A percentile compares a stretch with the other conserved stretches of the same genome.
Evolutionary conservation across 2,797 vertebrate species (phyloP).

Genomic region (Hydrocynus forskahlii): DNA sequence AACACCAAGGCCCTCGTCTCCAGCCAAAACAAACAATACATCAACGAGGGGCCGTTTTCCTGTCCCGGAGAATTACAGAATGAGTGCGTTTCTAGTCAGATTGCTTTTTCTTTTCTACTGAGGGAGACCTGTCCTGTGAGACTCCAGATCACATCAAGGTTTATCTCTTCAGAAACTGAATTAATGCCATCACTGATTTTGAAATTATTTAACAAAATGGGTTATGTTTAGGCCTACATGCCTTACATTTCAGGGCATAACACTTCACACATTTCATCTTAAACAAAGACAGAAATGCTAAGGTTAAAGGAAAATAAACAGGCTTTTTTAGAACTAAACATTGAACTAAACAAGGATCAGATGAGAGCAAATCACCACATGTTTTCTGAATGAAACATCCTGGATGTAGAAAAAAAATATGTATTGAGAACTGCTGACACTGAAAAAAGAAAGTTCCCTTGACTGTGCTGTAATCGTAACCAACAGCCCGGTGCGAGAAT

Average conservation of each 20-base stretch:
- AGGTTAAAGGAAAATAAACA: background rate
- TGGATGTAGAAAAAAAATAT: conserved; percentile 58
- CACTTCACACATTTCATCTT: background rate
- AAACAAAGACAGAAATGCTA: too few relatives aligned
- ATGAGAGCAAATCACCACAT: conserved; percentile 57
- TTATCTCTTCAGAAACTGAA: background rate
- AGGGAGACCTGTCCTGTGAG: conserved; percentile 14
- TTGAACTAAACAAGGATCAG: conserved; percentile 25
- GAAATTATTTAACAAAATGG: background rate
- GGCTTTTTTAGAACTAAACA: background rate
- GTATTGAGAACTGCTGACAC: conserved; percentile 69
- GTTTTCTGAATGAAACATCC: conserved; percentile 84
- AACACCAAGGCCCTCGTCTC: conserved; percentile 35
- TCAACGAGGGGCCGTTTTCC: conserved; percentile 63
- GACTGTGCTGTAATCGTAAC: conserved; percentile 66
- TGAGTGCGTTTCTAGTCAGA: conserved; percentile 42
- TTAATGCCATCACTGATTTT: background rate
- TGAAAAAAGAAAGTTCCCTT: conserved; percentile 65
- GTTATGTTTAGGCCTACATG: background rate
- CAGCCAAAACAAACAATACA: conserved; percentile 61
- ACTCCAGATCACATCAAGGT: background rate
- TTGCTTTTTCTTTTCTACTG: conserved; percentile 12
- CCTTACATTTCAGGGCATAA: too few relatives aligned
- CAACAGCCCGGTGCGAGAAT: conserved; percentile 58
- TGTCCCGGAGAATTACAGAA: conserved; percentile 60